Conservation (phyloP, 2,797 vertebrate species). For the Phataginus tetradactyla region DNA sequence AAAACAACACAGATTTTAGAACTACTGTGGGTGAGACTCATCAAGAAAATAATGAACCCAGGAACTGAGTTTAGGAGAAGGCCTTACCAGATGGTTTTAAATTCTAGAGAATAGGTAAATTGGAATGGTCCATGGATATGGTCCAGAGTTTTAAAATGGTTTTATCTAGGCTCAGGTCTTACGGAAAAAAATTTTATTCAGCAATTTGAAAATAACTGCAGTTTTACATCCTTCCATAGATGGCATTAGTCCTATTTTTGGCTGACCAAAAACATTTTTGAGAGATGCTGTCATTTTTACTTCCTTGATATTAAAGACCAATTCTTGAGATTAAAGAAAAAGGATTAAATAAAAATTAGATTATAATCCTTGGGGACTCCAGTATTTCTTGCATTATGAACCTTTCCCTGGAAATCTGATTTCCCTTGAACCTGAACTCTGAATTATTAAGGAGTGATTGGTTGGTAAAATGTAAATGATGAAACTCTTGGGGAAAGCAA, state of each 20-base stretch:
- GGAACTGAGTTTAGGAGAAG: neutral
- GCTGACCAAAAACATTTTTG: constrained; percentile 2
- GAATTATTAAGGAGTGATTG: neutral
- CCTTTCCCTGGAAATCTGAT: neutral
- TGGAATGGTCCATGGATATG: neutral
- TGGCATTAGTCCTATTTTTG: neutral
- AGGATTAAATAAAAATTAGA: neutral
- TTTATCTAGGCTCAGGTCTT: neutral
- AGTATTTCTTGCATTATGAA: neutral
- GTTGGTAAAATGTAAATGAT: neutral
- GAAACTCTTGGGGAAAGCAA: neutral
- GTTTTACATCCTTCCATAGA: constrained; percentile 1
- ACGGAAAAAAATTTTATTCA: neutral
- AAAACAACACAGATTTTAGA: neutral
- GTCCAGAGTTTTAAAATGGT: neutral
- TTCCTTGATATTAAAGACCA: neutral
- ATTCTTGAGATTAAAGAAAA: constrained; percentile 1
- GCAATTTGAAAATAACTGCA: neutral
- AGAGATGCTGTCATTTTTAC: neutral
- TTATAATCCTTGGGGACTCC: neutral
- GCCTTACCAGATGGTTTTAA: neutral
- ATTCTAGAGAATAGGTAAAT: neutral
- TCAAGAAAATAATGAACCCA: neutral
- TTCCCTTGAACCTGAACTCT: neutral
- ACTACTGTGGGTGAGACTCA: neutral